Evolutionary conservation across 1,140 invertebrate species (phyloP).

Genomic region (Branchinecta lindahli): DNA sequence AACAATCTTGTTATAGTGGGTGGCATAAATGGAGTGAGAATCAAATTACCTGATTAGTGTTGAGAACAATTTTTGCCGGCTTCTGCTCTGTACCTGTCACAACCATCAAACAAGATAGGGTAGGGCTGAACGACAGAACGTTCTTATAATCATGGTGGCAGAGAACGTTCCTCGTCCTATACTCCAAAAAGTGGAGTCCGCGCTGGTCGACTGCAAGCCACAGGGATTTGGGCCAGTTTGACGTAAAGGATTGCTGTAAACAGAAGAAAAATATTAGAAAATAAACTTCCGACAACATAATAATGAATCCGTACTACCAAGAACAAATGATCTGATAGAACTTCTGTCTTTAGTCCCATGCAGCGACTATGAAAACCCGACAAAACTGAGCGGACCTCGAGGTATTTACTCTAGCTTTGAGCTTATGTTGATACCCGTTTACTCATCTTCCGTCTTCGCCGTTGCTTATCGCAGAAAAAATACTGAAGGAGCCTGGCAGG

Average conservation of each 20-base stretch:
- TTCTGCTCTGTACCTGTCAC: constrained; percentile 58
- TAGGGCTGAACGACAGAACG: constrained; percentile 72
- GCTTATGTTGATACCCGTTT: no score
- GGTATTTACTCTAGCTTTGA: no score
- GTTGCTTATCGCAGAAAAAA: no score
- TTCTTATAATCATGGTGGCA: constrained; percentile 76
- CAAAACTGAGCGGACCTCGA: no score
- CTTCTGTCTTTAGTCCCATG: no score
- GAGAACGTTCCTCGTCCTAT: constrained; percentile 66
- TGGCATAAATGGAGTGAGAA: no score
- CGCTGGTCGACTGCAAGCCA: constrained; percentile 84
- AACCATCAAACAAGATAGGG: constrained; percentile 73
- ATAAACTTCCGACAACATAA: constrained; percentile 14
- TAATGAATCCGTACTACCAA: not conserved
- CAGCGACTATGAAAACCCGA: no score
- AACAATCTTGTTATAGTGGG: no score
- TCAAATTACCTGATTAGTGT: constrained; percentile 61
- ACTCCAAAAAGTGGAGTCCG: constrained; percentile 78
- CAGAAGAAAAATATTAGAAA: constrained; percentile 18
- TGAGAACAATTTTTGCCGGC: constrained; percentile 76
- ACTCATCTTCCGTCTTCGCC: no score
- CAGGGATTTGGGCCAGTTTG: constrained; percentile 65
- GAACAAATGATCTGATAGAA: no score
- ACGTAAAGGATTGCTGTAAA: constrained; percentile 79
- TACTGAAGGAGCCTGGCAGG: no score